Base-by-base conservation (phyloP, 2,797 vertebrate species). In the Betta splendens region DNA sequence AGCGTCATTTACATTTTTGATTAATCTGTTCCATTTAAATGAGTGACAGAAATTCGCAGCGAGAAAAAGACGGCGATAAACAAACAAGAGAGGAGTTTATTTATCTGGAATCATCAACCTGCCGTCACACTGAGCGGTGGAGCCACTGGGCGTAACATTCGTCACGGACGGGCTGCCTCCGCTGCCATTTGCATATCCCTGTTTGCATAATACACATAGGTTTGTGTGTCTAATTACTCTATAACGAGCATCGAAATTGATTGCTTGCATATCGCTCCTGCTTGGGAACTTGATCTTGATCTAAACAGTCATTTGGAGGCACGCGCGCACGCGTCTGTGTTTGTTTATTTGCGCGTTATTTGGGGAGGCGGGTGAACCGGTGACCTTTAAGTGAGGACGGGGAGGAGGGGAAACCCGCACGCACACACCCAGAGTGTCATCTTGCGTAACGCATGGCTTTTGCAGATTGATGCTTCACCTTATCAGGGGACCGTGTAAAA, bases 181-280 rank as follows among this genome's bases (percentile, higher is more conserved):
- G 2, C 25, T 39, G 4, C 39, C 5, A 85, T 85, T 81, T 77
- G 72, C 80, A 88, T 81, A 69, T 72, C 53, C 35, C 69, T 69
- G 51, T 79, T 76, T 80, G 67, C 67, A 70, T 71, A 72, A 76
- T 63, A 57, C 2, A 7, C 64, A 63, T 38, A 63, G 68, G 64
- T 77, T 69, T 70, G 56, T 51, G 65, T 40, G 67, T 72, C 50
- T 84, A 79, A 84, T 80, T 72, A 69, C 58, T 69, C 54, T 55
- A 47, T 69, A 77, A 73, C 16, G 35, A 59, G 69, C 72, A 37
- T 79, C 48, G 58, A 45, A 79, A 81, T 66, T 69, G 65, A 69
- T 79, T 79, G 61, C 69, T 47, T 37, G 32, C 9, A 4, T 54
- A 37, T 66, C 42, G 47, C 48, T 42, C 33, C 38, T 53, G 58